Evolutionary conservation across 2,888 invertebrate species (phyloP).

Genomic region (Pammene aurita): DNA sequence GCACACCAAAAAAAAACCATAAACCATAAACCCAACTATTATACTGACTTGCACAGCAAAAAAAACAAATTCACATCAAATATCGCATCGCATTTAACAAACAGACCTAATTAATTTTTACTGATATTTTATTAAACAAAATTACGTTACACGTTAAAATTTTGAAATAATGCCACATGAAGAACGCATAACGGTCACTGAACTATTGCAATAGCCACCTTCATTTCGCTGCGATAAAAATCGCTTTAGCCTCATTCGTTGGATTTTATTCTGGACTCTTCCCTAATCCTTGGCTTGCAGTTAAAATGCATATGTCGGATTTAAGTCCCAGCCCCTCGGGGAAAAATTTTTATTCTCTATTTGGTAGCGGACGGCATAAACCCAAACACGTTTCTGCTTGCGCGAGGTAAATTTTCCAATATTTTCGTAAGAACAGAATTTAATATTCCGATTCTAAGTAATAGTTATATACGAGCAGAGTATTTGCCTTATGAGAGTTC

Average conservation of each 20-base stretch:
- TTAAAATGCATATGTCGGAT: conserved; percentile 61
- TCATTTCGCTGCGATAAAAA: conserved; percentile 43
- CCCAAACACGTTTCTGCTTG: conserved; percentile 45
- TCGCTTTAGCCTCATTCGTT: conserved; percentile 46
- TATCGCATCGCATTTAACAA: too few species aligned
- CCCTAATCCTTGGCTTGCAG: conserved; percentile 56
- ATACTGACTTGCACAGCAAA: too few species aligned
- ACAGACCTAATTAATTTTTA: too few species aligned
- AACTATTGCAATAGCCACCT: conserved; percentile 22
- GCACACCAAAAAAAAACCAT: too few species aligned
- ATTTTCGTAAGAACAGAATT: conserved; percentile 32
- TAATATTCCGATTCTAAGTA: conserved; percentile 38
- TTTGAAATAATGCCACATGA: background rate
- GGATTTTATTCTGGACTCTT: conserved; percentile 45
- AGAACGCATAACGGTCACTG: background rate
- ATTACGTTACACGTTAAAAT: background rate
- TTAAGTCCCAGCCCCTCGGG: conserved; percentile 48
- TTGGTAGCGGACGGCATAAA: conserved; percentile 48
- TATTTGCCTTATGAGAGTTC: conserved; percentile 4
- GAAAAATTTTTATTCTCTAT: conserved; percentile 49
- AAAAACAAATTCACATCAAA: too few species aligned
- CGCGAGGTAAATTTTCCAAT: conserved; percentile 31
- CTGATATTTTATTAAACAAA: too few species aligned
- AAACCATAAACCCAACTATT: too few species aligned
- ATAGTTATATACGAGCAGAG: conserved; percentile 7